phyloP scores from a whole-genome alignment of 2,113 vertebrate genomes.

The Grallaria varia region DNA sequence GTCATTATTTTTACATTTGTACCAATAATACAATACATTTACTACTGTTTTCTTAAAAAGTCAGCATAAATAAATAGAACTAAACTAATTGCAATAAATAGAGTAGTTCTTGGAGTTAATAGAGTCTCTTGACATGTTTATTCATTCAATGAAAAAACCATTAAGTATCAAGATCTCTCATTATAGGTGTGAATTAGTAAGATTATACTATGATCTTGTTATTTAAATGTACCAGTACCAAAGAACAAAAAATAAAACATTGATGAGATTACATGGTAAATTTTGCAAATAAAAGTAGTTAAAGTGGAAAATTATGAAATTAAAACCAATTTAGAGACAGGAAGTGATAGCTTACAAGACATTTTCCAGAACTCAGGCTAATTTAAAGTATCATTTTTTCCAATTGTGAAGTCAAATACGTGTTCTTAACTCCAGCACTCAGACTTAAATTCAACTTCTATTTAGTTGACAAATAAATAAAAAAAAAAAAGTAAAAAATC shows the following conservation, averaged over 20 bases:
- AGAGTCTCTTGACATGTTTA: neutral
- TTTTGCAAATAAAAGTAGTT: neutral
- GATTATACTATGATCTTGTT: neutral
- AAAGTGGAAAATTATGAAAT: neutral
- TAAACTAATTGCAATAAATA: neutral
- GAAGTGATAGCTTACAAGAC: neutral
- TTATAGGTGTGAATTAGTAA: neutral
- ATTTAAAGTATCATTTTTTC: neutral
- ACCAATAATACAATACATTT: neutral
- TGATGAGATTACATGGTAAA: neutral
- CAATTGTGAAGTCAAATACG: neutral
- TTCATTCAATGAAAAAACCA: neutral
- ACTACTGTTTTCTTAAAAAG: neutral
- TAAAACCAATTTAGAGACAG: neutral
- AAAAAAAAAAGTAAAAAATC: too few species aligned
- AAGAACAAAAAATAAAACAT: neutral
- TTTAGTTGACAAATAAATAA: neutral
- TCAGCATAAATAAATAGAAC: neutral
- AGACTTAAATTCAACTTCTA: neutral
- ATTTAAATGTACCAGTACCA: neutral
- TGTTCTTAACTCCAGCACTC: neutral
- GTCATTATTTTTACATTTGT: neutral
- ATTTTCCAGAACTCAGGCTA: neutral
- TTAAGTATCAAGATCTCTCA: neutral
- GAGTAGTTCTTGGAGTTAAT: neutral